A percentile compares a stretch with the other conserved stretches of the same genome.
Evolutionary conservation across 2,797 vertebrate genomes (phyloP).

Genomic region (Helostoma temminkii): DNA sequence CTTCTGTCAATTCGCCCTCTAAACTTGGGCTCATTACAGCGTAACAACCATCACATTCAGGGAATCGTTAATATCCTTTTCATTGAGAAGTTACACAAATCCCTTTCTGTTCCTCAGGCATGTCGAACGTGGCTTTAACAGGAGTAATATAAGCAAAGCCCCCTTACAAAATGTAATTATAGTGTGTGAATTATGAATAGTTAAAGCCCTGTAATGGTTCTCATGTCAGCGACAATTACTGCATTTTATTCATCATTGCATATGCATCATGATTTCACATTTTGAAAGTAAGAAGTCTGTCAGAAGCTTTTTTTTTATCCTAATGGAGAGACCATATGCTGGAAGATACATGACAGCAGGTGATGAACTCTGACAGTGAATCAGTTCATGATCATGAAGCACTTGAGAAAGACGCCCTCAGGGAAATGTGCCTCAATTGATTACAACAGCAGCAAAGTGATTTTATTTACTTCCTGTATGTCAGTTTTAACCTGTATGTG

Average conservation of each 20-base stretch:
- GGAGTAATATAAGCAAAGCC: conserved; percentile 63
- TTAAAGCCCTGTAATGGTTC: conserved; percentile 56
- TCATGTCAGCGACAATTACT: conserved; percentile 42
- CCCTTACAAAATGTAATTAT: conserved; percentile 67
- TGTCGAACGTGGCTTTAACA: conserved; percentile 71
- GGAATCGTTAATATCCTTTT: conserved; percentile 63
- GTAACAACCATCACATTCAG: conserved; percentile 63
- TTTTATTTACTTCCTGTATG: no score
- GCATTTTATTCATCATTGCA: conserved; percentile 37
- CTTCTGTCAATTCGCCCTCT: conserved; percentile 51
- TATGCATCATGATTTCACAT: conserved; percentile 30
- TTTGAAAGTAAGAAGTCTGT: no score
- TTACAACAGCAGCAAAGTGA: no score
- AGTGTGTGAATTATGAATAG: conserved; percentile 56
- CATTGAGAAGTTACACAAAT: conserved; percentile 71
- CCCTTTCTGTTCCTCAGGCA: conserved; percentile 56
- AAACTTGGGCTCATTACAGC: conserved; percentile 59
- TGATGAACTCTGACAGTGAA: no score
- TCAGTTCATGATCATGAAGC: no score
- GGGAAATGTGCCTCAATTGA: no score
- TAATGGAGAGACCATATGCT: no score
- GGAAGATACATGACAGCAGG: no score
- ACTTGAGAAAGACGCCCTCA: no score
- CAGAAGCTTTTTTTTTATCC: no score
- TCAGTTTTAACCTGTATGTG: no score